Conservation (phyloP, 35 echinoderm and acorn worm species). For the Patiria miniata region DNA sequence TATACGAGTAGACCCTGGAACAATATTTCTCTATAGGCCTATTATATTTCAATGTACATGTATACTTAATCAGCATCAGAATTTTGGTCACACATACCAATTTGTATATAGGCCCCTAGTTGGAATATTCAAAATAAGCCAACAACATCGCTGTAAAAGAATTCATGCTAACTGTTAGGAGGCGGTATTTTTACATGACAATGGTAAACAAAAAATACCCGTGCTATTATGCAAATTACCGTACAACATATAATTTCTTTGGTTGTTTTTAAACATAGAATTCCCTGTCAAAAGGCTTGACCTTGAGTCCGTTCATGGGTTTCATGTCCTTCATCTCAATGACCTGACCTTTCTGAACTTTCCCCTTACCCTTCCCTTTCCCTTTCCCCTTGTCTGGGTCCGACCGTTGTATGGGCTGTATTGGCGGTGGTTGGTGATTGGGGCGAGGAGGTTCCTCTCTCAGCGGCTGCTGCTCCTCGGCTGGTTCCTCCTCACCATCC, state of each 20-base stretch:
- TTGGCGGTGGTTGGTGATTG: neutral
- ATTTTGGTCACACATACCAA: no score
- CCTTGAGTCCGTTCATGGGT: neutral
- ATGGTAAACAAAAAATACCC: conserved; percentile 10
- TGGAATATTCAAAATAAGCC: no score
- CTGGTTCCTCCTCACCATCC: neutral
- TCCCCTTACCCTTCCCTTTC: neutral
- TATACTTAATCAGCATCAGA: no score
- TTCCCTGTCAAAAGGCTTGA: conserved; percentile 16
- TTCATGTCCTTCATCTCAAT: conserved; percentile 25
- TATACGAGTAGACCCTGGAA: no score
- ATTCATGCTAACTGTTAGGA: no score
- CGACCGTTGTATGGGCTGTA: neutral
- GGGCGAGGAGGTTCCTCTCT: no score
- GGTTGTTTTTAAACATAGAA: neutral
- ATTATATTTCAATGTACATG: no score
- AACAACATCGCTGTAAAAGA: no score
- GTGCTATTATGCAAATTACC: neutral
- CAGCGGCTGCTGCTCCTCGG: neutral
- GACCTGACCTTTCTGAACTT: neutral
- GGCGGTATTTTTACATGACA: no score
- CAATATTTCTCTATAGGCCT: no score
- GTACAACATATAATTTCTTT: neutral
- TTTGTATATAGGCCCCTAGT: no score
- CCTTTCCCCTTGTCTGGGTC: conserved; percentile 5